Base-by-base conservation (phyloP, 2,797 vertebrate genomes). In the Clarias laeviceps region DNA sequence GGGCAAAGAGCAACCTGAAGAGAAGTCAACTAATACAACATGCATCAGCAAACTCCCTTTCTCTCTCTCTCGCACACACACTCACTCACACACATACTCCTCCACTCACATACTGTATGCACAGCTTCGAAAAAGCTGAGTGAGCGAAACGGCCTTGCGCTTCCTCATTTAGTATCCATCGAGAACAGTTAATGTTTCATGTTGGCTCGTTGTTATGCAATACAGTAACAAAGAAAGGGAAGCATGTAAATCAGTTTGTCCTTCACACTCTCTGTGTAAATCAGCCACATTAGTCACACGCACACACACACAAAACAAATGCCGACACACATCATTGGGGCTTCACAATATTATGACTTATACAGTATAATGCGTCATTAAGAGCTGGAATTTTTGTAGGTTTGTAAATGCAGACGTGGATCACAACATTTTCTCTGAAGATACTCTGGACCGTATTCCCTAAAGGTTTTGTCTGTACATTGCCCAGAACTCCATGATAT, bases 161-260 rank as follows among this genome's bases (percentile, higher is more conserved):
- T 79, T 86, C 76, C 83, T 62, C 59, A 29, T 68, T 78, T 50
- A 61, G 40, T 34, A 40, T 50, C 73, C 70, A 84, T 82, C 61
- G 65, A 73, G 62, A 73, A 8, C 18, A 20, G 62, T 83, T 76
- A 68, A 84, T 84, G 56, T 87, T 32, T 70, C 15, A 57, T 40
- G 56, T 5, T 17, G 29, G 77, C 32, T 12, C 17, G 32, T 45
- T 69, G 59, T 82, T 84, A 27, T n/a, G 62, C 50, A 81, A 79
- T 77, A 76, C 65, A 72, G 56, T 50, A 78, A 34, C 37, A 78
- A 40, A 69, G 27, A 50, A 20, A 77, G 29, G 37, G 32, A 82
- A 82, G 29, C 34, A 66, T 62, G 73, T 62, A 61, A 66, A 81
- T 24, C 17, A 73, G 24, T 64, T 17, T 34, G 45, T 87, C 65